A percentile compares a stretch with the other conserved stretches of the same genome.
Conservation (phyloP, 2,888 invertebrate genomes). For the Nymphalis polychloros region DNA sequence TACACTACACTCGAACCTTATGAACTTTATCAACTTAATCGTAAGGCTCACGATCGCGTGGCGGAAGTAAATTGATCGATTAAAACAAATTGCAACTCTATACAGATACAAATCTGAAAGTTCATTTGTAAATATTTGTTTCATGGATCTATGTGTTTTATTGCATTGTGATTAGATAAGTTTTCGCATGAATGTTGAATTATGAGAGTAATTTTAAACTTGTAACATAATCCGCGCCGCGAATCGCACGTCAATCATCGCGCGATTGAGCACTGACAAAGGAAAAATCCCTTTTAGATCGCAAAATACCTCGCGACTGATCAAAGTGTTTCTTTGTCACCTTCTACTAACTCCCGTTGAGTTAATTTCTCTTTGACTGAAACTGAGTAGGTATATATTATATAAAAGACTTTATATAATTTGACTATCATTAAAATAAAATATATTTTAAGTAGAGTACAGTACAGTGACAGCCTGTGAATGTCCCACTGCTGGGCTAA, state of each 20-base stretch:
- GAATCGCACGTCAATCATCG: conserved; percentile 76
- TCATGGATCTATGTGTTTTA: conserved; percentile 26
- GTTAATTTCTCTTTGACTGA: conserved; percentile 58
- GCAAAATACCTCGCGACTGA: conserved; percentile 66
- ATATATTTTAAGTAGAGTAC: no score
- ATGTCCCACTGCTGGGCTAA: no score
- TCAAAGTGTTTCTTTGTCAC: conserved; percentile 71
- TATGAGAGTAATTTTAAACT: conserved; percentile 30
- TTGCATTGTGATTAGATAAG: conserved; percentile 33
- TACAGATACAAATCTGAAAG: conserved; percentile 41
- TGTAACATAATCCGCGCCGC: conserved; percentile 65
- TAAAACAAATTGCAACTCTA: conserved; percentile 40
- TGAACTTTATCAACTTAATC: background rate
- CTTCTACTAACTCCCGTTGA: conserved; percentile 66
- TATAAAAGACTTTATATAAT: no score
- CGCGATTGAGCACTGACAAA: conserved; percentile 73
- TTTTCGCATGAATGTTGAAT: conserved; percentile 26
- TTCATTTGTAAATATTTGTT: conserved; percentile 29
- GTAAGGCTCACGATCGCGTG: conserved; percentile 44
- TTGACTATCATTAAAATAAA: no score
- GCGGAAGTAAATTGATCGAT: conserved; percentile 3
- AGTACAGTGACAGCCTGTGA: no score
- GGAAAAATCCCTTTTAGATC: conserved; percentile 75
- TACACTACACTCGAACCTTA: conserved; percentile 9
- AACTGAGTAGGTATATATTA: no score